Percentiles rank a stretch among this genome's conserved stretches.
phyloP scores from a whole-genome alignment of 2,888 invertebrate species.

The Euzophera pinguis region DNA sequence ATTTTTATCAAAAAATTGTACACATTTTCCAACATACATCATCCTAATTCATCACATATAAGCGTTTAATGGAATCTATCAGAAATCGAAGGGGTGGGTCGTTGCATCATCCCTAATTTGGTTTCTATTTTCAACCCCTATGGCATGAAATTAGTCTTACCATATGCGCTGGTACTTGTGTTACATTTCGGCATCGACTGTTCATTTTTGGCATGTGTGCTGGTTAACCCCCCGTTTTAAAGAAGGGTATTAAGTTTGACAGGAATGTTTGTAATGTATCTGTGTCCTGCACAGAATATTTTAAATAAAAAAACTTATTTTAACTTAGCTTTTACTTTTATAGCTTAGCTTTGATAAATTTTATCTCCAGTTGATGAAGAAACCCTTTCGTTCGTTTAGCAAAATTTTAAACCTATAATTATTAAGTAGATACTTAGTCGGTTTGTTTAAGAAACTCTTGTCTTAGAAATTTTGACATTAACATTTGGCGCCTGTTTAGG shows the following conservation, averaged over 20 bases:
- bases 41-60: slow-evolving; percentile 57
- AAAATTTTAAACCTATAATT: no score
- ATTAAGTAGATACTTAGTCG: no score
- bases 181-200: slow-evolving; percentile 50
- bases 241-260: not conserved
- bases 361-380: no score
- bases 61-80: slow-evolving; percentile 76
- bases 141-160: slow-evolving; percentile 73
- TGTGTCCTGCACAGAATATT: not conserved
- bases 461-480: no score
- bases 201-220: slow-evolving; percentile 43
- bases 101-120: slow-evolving; percentile 77
- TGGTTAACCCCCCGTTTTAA: slow-evolving; percentile 15
- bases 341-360: no score
- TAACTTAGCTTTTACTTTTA: no score
- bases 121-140: slow-evolving; percentile 72
- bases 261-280: not conserved
- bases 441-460: no score
- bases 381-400: no score
- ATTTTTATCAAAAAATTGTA: no score
- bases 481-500: no score
- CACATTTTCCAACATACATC: slow-evolving; percentile 31
- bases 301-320: no score
- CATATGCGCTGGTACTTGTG: slow-evolving; percentile 66
- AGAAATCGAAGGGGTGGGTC: slow-evolving; percentile 77